Base-by-base conservation (phyloP, 2,113 vertebrate species). In the Thermophis baileyi region DNA sequence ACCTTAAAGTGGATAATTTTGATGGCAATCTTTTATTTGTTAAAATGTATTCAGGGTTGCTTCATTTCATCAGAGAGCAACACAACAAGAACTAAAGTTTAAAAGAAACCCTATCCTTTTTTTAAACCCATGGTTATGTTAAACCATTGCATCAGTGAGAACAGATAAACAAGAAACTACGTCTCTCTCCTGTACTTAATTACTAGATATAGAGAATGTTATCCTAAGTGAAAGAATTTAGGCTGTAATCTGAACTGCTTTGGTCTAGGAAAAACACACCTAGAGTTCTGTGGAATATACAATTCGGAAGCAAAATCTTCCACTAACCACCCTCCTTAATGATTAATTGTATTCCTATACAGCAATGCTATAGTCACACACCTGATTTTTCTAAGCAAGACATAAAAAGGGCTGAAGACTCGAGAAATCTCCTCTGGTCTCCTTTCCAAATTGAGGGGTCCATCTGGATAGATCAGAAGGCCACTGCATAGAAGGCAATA, bases 381-480 rank as follows among this genome's bases (percentile, higher is more conserved):
- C 98, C 97, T 97, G 94, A 98, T 98, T 95, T 98, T 98, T 87
- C 94, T 96, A 89, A 98, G 93, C 30, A 98, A 94, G 74, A 95
- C 94, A 90, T 97, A 96, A 94, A 98, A 98, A 10, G 98, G 98
- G 63, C 97, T 98, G 96, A 98, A 98, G 30, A 98, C 95, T 16
- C 54, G 93, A 6, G 97, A 97, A 97, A 98, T 97, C 89, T 97
- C 95, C 87, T 97, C 96, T 20, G 98, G 96, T n/a, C 93, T 95
- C 51, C 10, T 95, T 50, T 97, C 96, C 90, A 97, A 93, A 94
- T 95, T 97, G 94, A 98, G 97, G 1, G 98, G 98, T 53, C 98
- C 98, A 55, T 98, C 98, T 0, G 98, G 98, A 89, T 98, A 98
- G 93, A 98, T 97, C 63, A 98, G 96, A 90, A 98, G 97, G 8